These are phyloP conservation scores for Aphelenchoides fujianensis DNA, from an alignment of 1,140 invertebrate species.

Conservation along the genomic window DNA sequence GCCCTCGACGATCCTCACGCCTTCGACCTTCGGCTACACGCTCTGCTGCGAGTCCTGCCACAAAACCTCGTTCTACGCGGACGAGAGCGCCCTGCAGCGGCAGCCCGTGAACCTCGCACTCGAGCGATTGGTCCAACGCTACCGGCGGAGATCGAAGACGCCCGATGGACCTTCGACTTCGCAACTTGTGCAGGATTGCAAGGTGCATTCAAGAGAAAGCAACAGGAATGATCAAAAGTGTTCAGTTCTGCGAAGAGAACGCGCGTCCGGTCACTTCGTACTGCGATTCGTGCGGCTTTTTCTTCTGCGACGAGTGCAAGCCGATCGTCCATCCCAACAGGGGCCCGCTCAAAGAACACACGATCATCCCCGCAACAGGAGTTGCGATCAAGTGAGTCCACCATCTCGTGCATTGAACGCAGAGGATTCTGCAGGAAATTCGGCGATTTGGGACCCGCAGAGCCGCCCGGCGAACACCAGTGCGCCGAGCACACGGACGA, in stretches of 20 bases:
- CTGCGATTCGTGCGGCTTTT: conserved; percentile 92
- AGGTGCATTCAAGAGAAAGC: conserved; percentile 66
- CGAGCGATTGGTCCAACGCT: conserved; percentile 4
- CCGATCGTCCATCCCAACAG: conserved; percentile 85
- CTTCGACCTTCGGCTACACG: conserved; percentile 26
- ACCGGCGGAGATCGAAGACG: neutral
- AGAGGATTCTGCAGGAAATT: neutral
- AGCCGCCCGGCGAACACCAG: conserved; percentile 44
- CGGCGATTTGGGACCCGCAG: neutral
- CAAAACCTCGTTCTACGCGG: conserved; percentile 40
- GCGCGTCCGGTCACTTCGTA: conserved; percentile 77
- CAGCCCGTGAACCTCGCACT: conserved; percentile 36
- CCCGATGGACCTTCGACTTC: conserved; percentile 1
- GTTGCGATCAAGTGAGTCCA: neutral
- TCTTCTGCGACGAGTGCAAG: conserved; percentile 85
- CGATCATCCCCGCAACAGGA: conserved; percentile 67
- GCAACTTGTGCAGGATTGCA: conserved; percentile 62
- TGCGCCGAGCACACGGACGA: conserved; percentile 80
- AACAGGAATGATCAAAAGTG: conserved; percentile 1
- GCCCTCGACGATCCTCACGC: conserved; percentile 29
- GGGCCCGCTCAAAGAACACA: conserved; percentile 86
- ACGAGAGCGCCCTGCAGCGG: conserved; percentile 30
- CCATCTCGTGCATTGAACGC: neutral
- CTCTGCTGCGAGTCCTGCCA: conserved; percentile 39
- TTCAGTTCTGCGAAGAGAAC: conserved; percentile 82